Evolutionary conservation across 2,113 vertebrate genomes (phyloP), one percentile per base, ranked within the genome.

Genomic region (Octodon degus): DNA sequence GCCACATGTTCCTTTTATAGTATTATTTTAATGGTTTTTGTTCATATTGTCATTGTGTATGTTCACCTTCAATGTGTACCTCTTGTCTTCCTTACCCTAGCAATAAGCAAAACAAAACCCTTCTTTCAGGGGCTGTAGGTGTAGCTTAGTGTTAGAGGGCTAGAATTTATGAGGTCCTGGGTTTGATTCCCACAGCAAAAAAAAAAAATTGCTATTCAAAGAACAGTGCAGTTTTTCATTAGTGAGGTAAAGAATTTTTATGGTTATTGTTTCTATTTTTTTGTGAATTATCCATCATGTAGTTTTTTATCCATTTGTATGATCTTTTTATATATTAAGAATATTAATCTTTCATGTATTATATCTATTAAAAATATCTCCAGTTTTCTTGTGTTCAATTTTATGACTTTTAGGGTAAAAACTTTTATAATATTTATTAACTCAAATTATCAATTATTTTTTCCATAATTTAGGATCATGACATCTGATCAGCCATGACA

Each of bases 281-380:
- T 76, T 87, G 67, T 91, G 65, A 82, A 82, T 91, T 83, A 76
- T 37, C 27, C 85, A 24, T 70, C 85, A 24, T 70, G 37, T 60
- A 77, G 81, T 58, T 93, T 77, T 96, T 7, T 62, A 87, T 34
- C 74, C 60, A 83, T 74, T 96, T 68, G 47, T 20, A 85, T 68
- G 62, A 72, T 30, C 60, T 65, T 80, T 47, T 90, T 93, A 81
- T 32, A 79, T 50, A 79, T 50, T 79, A 79, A 79, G 27, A 27
- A 79, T 79, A 79, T 30, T 19, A 79, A 88, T 19, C 9, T 37
- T 47, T 90, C 85, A 91, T 30, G 62, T 79, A 17, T 77, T 86
- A 43, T 67, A 58, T 93, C 16, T 90, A 50, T 95, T 40, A 32
- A 50, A 70, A 95, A 50, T 80, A 62, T 68, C 13, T 72, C 30